These are phyloP conservation scores for Ypsolopha scabrella DNA, from an alignment of 2,888 invertebrate genomes.

Conservation along the genomic window DNA sequence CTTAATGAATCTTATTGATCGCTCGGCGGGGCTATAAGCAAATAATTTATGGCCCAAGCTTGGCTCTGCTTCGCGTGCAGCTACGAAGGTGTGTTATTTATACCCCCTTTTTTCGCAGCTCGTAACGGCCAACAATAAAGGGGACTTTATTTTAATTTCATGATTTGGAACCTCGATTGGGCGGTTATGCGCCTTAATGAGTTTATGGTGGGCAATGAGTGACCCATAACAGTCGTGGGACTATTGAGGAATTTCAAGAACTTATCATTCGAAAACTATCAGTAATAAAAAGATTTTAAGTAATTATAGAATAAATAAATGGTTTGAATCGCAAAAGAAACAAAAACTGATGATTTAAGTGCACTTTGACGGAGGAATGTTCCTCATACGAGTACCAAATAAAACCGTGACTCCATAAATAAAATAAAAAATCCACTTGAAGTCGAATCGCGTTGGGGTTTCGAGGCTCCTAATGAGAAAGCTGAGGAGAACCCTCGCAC, in stretches of 20 bases:
- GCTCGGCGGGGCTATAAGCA: conserved; percentile 43
- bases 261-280: background rate
- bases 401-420: conserved; percentile 49
- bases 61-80: conserved; percentile 48
- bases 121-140: conserved; percentile 64
- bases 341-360: background rate
- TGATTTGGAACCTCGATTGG: conserved; percentile 70
- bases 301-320: too few species aligned
- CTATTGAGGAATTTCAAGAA: conserved; percentile 31
- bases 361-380: background rate
- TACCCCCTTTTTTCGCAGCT: conserved; percentile 70
- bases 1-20: conserved; percentile 67
- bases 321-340: background rate
- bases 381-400: conserved; percentile 14
- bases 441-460: conserved; percentile 14
- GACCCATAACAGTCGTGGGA: conserved; percentile 51
- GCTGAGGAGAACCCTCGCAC: conserved; percentile 17
- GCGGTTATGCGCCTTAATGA: conserved; percentile 65
- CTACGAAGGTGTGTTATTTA: conserved; percentile 67
- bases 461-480: conserved; percentile 17
- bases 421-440: conserved; percentile 37
- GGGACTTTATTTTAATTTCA: conserved; percentile 69
- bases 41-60: conserved; percentile 54
- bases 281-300: background rate
- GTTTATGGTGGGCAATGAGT: conserved; percentile 55